Evolutionary conservation across 2,888 invertebrate species (phyloP).

Genomic region (Orgyia antiqua): DNA sequence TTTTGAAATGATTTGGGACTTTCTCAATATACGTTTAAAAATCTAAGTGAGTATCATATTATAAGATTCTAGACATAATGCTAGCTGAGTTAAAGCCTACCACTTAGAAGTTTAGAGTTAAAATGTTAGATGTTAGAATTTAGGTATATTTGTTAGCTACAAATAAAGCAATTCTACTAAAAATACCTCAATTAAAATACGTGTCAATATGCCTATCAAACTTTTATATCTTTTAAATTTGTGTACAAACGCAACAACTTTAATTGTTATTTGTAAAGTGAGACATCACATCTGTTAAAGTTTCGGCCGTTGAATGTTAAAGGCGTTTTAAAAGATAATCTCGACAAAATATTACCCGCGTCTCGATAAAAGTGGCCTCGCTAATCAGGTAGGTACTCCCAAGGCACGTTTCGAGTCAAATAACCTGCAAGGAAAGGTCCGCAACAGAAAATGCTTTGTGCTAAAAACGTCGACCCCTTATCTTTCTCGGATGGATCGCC

Average conservation of each 20-base stretch:
- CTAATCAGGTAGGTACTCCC: constrained; percentile 56
- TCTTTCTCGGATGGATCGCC: constrained; percentile 62
- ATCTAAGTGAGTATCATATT: too few relatives aligned
- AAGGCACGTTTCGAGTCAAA: constrained; percentile 67
- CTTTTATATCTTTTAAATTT: constrained; percentile 30
- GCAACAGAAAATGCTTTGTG: constrained; percentile 75
- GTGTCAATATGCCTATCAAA: too few relatives aligned
- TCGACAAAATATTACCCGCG: constrained; percentile 58
- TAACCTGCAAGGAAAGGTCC: constrained; percentile 66
- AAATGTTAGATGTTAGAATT: too few relatives aligned
- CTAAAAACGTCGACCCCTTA: constrained; percentile 76
- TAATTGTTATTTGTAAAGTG: constrained; percentile 65
- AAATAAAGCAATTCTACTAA: too few relatives aligned
- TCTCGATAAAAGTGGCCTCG: constrained; percentile 61
- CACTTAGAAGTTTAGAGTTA: too few relatives aligned
- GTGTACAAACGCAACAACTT: constrained; percentile 32
- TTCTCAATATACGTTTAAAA: too few relatives aligned
- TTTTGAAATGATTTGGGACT: too few relatives aligned
- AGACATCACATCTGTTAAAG: constrained; percentile 58
- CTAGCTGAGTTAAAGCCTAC: too few relatives aligned
- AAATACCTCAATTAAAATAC: too few relatives aligned
- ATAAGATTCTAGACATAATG: too few relatives aligned
- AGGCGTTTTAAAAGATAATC: constrained; percentile 65
- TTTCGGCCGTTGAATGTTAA: constrained; percentile 53
- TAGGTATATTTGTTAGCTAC: too few relatives aligned